Conservation (phyloP, 2,888 invertebrate species). For the Athrips mouffetella region DNA sequence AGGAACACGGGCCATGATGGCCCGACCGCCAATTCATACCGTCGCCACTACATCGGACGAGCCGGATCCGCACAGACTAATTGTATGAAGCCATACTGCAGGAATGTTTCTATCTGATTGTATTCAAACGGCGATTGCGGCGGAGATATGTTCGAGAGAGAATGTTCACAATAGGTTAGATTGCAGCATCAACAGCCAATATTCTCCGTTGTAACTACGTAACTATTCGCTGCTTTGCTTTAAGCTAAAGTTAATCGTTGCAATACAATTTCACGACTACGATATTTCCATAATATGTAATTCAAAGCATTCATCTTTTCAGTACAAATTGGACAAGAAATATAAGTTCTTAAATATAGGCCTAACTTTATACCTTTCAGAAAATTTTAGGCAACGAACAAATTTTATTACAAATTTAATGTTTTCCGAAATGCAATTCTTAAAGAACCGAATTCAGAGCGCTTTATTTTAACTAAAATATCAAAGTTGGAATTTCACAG, state of each 20-base stretch:
- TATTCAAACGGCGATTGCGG: neutral
- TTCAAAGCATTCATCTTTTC: no score
- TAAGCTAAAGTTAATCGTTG: no score
- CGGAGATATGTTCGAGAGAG: no score
- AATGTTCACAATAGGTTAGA: no score
- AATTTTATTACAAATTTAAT: conserved; percentile 5
- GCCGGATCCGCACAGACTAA: neutral
- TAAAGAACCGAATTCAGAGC: conserved; percentile 11
- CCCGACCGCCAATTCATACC: conserved; percentile 30
- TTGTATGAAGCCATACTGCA: neutral
- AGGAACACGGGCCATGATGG: conserved; percentile 24
- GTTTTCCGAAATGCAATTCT: conserved; percentile 5
- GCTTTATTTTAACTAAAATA: conserved; percentile 27
- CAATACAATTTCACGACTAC: no score
- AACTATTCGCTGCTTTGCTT: no score
- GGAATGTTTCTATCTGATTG: neutral
- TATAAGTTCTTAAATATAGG: no score
- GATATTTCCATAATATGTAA: no score
- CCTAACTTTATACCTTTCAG: no score
- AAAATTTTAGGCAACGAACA: neutral
- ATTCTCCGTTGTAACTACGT: no score
- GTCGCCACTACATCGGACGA: conserved; percentile 22
- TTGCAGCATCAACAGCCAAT: no score
- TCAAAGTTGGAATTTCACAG: conserved; percentile 47
- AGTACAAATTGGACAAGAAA: no score